phyloP scores from a whole-genome alignment of 2,797 vertebrate species.

The Tympanoctomys barrerae region DNA sequence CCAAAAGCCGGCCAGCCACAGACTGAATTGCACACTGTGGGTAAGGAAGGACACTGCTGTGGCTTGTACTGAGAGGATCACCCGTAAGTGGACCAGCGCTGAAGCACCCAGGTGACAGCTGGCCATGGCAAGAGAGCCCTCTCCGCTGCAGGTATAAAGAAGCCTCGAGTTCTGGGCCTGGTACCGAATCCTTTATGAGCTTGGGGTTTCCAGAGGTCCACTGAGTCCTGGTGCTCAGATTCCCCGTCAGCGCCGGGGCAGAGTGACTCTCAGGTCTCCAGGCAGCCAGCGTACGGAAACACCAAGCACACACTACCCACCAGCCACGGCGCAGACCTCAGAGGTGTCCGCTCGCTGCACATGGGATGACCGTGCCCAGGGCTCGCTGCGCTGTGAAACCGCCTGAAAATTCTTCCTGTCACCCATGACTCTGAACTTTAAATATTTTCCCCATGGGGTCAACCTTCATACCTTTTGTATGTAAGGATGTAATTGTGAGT shows the following conservation, averaged over 20 bases:
- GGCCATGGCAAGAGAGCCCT: neutral
- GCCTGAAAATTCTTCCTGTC: neutral
- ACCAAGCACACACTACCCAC: too few species aligned
- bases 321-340: neutral
- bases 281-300: neutral
- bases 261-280: neutral
- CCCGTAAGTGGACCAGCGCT: too few species aligned
- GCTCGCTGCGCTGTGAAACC: neutral
- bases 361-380: too few species aligned
- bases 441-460: neutral
- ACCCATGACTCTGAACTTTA: neutral
- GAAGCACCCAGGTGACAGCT: neutral
- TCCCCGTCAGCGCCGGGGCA: neutral
- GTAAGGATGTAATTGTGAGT: neutral
- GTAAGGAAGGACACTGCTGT: neutral
- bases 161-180: neutral
- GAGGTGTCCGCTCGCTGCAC: neutral
- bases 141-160: neutral
- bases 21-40: neutral
- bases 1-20: neutral
- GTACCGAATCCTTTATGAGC: neutral
- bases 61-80: neutral
- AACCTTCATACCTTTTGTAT: neutral
- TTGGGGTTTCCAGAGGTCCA: neutral
- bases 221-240: neutral